Evolutionary conservation across 2,888 invertebrate species (phyloP).

Genomic region (Platypus cylindrus): DNA sequence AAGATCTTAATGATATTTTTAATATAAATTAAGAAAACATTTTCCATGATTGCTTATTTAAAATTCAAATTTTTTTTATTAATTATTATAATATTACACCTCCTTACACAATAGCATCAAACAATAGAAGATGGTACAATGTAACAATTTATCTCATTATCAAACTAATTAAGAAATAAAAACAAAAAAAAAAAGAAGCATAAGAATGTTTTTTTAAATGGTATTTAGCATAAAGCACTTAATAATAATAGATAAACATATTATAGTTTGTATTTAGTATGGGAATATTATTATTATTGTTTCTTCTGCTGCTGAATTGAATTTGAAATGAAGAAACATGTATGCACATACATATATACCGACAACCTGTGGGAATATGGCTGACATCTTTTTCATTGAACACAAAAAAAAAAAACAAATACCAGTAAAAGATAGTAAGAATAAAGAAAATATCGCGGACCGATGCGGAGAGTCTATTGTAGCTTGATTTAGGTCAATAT

Average conservation of each 20-base stretch:
- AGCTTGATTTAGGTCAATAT: conserved; percentile 16
- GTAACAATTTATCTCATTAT: conserved; percentile 12
- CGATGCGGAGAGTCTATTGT: conserved; percentile 14
- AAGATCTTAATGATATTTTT: too few relatives aligned
- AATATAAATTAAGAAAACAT: too few relatives aligned
- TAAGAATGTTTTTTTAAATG: conserved; percentile 16
- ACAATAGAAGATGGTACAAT: conserved; percentile 5
- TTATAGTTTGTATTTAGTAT: conserved; percentile 19
- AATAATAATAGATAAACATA: conserved; percentile 23
- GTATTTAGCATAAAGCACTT: conserved; percentile 23
- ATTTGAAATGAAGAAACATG: conserved; percentile 17
- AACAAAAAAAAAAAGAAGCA: too few relatives aligned
- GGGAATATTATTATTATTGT: too few relatives aligned
- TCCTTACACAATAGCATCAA: too few relatives aligned
- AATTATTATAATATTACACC: too few relatives aligned
- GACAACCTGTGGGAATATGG: conserved; percentile 21
- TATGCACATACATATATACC: too few relatives aligned
- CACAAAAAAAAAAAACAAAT: conserved; percentile 7
- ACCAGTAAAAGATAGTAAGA: conserved; percentile 14
- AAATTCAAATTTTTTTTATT: too few relatives aligned
- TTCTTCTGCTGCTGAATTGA: too few relatives aligned
- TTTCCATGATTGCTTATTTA: too few relatives aligned
- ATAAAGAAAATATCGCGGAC: too few relatives aligned
- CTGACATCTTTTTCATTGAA: conserved; percentile 21
- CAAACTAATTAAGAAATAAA: conserved; percentile 14